phyloP scores from a whole-genome alignment of 1,140 invertebrate genomes.

The Trichonephila clavata region DNA sequence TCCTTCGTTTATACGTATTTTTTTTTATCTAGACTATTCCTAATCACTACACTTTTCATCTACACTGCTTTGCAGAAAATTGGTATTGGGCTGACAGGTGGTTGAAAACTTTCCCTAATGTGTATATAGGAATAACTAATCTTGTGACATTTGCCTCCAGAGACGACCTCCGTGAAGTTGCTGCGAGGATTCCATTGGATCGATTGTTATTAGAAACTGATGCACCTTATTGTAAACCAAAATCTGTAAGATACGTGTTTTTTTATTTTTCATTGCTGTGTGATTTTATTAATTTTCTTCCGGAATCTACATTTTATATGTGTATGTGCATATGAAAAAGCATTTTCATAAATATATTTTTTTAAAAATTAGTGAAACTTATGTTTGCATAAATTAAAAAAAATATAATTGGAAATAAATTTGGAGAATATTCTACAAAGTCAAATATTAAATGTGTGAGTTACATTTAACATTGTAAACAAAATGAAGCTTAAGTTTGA shows the following conservation, averaged over 20 bases:
- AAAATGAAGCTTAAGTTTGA: no score
- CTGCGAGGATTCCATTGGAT: slow-evolving; percentile 80
- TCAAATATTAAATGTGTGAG: no score
- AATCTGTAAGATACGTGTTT: neutral
- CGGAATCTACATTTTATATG: no score
- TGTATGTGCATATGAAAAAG: no score
- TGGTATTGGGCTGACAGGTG: slow-evolving; percentile 80
- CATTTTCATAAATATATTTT: no score
- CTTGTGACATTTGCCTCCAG: slow-evolving; percentile 81
- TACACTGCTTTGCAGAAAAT: slow-evolving; percentile 82
- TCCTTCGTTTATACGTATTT: neutral
- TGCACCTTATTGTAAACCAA: slow-evolving; percentile 82
- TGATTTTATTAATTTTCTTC: no score
- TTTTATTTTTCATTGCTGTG: no score
- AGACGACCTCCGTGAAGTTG: slow-evolving; percentile 80
- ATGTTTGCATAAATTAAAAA: no score
- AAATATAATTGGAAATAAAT: no score
- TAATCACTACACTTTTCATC: slow-evolving; percentile 81
- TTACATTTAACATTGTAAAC: no score
- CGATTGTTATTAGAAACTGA: slow-evolving; percentile 82
- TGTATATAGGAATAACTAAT: slow-evolving; percentile 82
- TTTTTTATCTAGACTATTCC: slow-evolving; percentile 80
- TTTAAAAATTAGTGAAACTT: no score
- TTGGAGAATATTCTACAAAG: no score
- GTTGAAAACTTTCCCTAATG: slow-evolving; percentile 81